Percentiles rank a stretch among this genome's conserved stretches.
Conservation (phyloP, 2,113 vertebrate species). For the Mesitornis unicolor region DNA sequence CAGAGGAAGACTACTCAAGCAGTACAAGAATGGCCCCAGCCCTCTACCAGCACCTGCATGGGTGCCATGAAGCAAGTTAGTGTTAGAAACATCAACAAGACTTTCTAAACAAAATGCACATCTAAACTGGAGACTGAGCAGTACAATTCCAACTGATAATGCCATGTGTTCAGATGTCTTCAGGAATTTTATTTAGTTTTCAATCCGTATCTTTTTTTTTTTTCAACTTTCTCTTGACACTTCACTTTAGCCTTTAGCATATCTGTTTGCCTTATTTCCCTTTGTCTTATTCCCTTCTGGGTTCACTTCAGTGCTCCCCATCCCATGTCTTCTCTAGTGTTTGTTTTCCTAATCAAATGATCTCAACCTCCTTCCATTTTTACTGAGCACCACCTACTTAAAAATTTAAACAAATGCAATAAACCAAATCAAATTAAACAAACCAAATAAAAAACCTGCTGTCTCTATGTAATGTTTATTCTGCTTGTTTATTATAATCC, state of each 20-base stretch:
- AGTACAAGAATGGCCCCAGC: neutral
- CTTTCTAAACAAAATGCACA: neutral
- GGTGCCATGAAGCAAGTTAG: fast-evolving
- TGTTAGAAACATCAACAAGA: neutral
- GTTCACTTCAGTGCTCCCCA: neutral
- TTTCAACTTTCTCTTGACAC: neutral
- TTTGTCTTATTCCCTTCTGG: neutral
- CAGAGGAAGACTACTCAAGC: neutral
- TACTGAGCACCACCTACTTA: neutral
- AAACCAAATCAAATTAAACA: neutral
- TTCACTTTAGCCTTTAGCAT: neutral
- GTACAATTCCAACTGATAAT: neutral
- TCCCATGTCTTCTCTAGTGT: neutral
- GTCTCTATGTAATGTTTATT: neutral
- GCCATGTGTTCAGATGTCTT: neutral
- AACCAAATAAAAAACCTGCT: neutral
- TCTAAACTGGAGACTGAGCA: neutral
- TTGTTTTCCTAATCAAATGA: neutral
- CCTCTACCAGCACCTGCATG: neutral
- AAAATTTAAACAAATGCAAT: conserved; percentile 4
- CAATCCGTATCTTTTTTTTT: neutral
- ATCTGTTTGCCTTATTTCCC: neutral
- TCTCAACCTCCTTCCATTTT: neutral
- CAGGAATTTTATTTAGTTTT: neutral
- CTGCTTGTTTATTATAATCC: neutral